These are phyloP conservation scores for Trogon melanurus DNA, from an alignment of 2,113 vertebrate genomes.

Conservation along the genomic window DNA sequence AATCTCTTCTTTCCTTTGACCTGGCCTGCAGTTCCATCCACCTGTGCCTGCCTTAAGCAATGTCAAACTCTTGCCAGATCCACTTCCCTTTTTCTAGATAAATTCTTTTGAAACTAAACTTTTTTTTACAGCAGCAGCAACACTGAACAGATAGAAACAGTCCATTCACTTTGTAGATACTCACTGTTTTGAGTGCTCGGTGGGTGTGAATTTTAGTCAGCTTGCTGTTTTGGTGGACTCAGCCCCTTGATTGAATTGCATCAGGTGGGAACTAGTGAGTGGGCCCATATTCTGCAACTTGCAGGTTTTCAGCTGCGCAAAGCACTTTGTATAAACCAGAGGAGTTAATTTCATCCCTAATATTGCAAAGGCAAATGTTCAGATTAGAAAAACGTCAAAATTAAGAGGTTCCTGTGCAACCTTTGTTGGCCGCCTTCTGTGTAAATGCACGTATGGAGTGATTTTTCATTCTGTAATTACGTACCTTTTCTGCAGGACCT, in stretches of 20 bases:
- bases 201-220: background rate
- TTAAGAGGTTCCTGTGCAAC: background rate
- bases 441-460: background rate
- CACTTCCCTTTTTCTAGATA: constrained; percentile 49
- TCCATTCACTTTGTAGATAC: background rate
- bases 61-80: constrained; percentile 74
- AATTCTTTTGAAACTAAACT: constrained; percentile 70
- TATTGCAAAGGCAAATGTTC: background rate
- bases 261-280: background rate
- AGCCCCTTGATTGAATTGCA: background rate
- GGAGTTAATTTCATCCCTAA: background rate
- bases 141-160: constrained; percentile 25
- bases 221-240: background rate
- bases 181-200: background rate
- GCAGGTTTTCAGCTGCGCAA: background rate
- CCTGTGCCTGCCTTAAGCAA: constrained; percentile 93
- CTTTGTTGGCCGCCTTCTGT: background rate
- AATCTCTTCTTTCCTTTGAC: constrained; percentile 90
- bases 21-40: constrained; percentile 91
- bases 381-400: background rate
- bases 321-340: background rate
- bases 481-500: background rate
- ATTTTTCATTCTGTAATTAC: background rate
- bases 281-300: background rate
- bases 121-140: background rate